Evolutionary conservation across 2,113 vertebrate species (phyloP).

Genomic region (Mormyrus iriodes): DNA sequence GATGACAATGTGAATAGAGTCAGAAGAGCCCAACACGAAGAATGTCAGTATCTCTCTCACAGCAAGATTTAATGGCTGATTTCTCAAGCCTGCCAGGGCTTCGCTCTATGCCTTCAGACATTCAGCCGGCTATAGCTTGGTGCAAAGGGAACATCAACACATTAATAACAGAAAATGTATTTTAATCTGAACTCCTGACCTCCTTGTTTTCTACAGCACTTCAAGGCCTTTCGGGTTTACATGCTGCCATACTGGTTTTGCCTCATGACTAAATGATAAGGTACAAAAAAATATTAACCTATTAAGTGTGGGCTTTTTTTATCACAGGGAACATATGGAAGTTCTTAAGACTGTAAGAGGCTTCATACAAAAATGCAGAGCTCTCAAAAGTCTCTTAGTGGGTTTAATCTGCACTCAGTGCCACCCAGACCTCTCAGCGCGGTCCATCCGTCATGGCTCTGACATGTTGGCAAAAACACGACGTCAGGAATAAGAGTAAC

Average conservation of each 20-base stretch:
- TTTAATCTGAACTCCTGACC: neutral
- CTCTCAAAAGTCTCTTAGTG: slow-evolving; percentile 12
- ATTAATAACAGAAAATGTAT: neutral
- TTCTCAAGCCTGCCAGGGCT: neutral
- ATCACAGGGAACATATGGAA: slow-evolving; percentile 5
- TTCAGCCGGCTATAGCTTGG: neutral
- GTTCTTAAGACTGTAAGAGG: neutral
- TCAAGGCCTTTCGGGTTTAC: neutral
- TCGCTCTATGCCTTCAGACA: neutral
- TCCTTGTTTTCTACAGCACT: neutral
- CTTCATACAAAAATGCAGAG: neutral
- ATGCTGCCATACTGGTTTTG: neutral
- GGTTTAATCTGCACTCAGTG: slow-evolving; percentile 38
- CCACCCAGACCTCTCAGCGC: slow-evolving; percentile 37
- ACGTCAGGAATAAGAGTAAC: slow-evolving; percentile 23
- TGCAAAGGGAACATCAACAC: neutral
- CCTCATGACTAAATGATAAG: neutral
- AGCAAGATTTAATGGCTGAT: neutral
- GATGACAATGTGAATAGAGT: neutral
- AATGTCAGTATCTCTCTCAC: neutral
- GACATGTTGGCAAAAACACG: slow-evolving; percentile 33
- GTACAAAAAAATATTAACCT: neutral
- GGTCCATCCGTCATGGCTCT: slow-evolving; percentile 37
- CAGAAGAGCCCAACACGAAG: neutral
- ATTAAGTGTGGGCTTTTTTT: neutral